Base-by-base conservation (phyloP, 2,797 vertebrate species). In the Eleutherodactylus coqui region DNA sequence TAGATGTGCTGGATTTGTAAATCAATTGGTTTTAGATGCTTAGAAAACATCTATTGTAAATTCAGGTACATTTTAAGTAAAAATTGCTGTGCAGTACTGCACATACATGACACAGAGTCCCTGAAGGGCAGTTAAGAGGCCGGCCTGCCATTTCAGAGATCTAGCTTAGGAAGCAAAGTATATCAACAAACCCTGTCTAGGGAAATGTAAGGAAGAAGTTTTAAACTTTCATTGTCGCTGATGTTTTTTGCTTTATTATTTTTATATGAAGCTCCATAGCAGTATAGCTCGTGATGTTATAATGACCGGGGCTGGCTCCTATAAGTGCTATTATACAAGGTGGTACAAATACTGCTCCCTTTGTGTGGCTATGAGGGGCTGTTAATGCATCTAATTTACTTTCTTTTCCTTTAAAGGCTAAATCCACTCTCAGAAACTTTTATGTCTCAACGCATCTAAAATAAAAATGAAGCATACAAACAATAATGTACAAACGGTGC, bases 21-120 rank as follows among this genome's bases (percentile, higher is more conserved):
- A 82, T 87, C 90, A 76, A 80, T 85, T 85, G 76, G 77, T 85
- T 88, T 85, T 90, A 2, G 88, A 90, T 82, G 29, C 41, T 3
- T 89, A 86, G 85, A 86, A 34, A 85, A 67, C 88, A 90, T 77
- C 90, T 0, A 0, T 62, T 88, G 84, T 78, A 90, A 91, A 84
- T 91, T 73, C 88, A 90, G 85, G 87, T 81, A 81, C 75, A 86
- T 88, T 88, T 90, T 90, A 90, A 89, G 86, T 89, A 86, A 89
- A 77, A 85, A 87, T 90, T 89, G 73, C 83, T 89, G 13, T 84
- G 88, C 85, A 87, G 73, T 85, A 13, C 84, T 90, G 83, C 70
- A 85, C 86, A 87, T 88, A 83, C 53, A 82, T 80, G 17, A 47
- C 19, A 2, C 88, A 38, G 19, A 70, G 41, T 88, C 84, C 83